Evolutionary conservation across 2,888 invertebrate genomes (phyloP).

Genomic region (Azorinus chamasolen): DNA sequence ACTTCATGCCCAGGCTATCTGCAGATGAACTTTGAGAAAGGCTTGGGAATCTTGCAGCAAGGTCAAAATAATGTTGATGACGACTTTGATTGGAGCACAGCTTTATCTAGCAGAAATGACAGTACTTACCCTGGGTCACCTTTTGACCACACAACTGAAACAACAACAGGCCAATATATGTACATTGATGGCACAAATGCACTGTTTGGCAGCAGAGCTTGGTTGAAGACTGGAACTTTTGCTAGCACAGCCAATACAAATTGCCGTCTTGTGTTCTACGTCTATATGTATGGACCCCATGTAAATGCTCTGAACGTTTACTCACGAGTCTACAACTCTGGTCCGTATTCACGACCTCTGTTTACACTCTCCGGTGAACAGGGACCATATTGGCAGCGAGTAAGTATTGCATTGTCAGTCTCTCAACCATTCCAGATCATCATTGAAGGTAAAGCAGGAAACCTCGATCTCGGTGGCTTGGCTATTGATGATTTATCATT

Average conservation of each 20-base stretch:
- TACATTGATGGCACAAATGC: constrained; percentile 76
- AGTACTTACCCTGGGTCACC: constrained; percentile 71
- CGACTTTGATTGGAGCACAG: constrained; percentile 78
- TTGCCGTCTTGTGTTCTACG: constrained; percentile 77
- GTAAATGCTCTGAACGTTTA: constrained; percentile 74
- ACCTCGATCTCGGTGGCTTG: constrained; percentile 79
- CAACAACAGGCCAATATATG: constrained; percentile 74
- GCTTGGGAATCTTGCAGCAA: constrained; percentile 71
- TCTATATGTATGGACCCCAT: constrained; percentile 79
- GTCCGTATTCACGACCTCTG: constrained; percentile 69
- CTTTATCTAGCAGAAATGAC: constrained; percentile 46
- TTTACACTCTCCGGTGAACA: constrained; percentile 69
- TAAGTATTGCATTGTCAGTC: constrained; percentile 64
- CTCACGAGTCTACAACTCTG: constrained; percentile 73
- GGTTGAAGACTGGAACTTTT: constrained; percentile 74
- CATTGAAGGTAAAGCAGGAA: constrained; percentile 80
- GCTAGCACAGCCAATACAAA: constrained; percentile 47
- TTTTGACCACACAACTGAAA: constrained; percentile 78
- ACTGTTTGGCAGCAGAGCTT: constrained; percentile 71
- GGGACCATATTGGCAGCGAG: constrained; percentile 80
- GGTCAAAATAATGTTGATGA: constrained; percentile 70
- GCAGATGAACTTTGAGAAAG: constrained; percentile 75
- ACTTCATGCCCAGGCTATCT: constrained; percentile 67
- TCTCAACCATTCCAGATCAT: constrained; percentile 76
- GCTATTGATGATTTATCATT: constrained; percentile 84